Evolutionary conservation across 2,797 vertebrate species (phyloP), one percentile per base, ranked within the genome.

Genomic region (Eutrigla gurnardus): DNA sequence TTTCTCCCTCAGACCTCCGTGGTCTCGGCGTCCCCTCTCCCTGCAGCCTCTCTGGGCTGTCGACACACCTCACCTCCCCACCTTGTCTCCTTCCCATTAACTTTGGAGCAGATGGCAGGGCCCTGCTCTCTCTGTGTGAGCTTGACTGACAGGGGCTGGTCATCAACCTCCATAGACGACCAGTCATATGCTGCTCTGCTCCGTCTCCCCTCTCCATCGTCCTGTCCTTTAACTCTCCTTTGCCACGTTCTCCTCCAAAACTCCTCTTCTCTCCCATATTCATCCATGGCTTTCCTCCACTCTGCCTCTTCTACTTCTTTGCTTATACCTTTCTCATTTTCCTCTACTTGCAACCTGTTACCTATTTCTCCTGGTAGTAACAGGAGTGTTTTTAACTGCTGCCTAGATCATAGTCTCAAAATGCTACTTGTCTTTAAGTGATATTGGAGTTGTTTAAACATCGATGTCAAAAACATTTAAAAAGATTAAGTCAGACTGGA

Each of bases 51-150:
- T 85, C 65, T 78, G 75, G 88, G 87, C 77, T 69, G 87, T 88
- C 43, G 68, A 86, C 79, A 85, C 83, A 83, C 86, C 86, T 89
- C 89, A 88, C 90, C 92, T 90, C 93, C 88, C 94, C 86, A 76
- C 93, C 93, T 94, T 93, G 94, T 95, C 95, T 95, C 91, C 91
- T 95, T 95, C 94, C 90, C 95, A 95, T 95, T 95, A 96, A 95
- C 96, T 96, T 94, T 90, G 91, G 94, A 96, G 96, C 97, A 98
- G 97, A 99, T 98, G 97, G 96, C 94, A 93, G 93, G 93, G 95
- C 95, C 94, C 95, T 93, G 95, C 93, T 95, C 94, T 96, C 96
- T 94, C 96, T 96, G 96, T 96, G 93, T 96, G 96, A 94, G 93
- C 93, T 95, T 97, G 97, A 97, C 95, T 97, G 96, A 97, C 97